Conservation (phyloP, 2,888 invertebrate genomes). For the Eupithecia tripunctaria region DNA sequence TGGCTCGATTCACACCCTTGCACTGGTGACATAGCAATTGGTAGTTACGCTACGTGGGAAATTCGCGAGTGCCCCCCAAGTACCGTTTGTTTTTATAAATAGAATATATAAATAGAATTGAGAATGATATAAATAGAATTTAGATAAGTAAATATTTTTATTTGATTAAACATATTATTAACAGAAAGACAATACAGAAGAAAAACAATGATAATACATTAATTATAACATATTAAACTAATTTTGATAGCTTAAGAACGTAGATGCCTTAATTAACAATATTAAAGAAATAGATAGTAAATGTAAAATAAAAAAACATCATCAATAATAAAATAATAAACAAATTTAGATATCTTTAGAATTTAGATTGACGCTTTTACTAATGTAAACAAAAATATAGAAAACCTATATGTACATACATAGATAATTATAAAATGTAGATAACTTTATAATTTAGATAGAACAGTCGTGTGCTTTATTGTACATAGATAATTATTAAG, state of each 20-base stretch:
- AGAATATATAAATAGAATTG: neutral
- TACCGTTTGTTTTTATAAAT: neutral
- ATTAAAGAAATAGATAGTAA: no score
- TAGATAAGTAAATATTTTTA: no score
- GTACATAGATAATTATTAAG: neutral
- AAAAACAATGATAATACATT: neutral
- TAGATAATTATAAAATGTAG: no score
- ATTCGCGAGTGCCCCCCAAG: neutral
- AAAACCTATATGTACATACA: no score
- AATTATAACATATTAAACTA: neutral
- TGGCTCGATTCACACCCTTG: neutral
- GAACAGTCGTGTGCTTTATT: neutral
- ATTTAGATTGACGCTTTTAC: neutral
- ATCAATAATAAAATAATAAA: neutral
- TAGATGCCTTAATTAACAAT: no score
- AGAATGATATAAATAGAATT: no score
- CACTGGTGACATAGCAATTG: neutral
- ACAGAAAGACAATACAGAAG: no score
- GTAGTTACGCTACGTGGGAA: constrained; percentile 8
- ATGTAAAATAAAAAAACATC: no score
- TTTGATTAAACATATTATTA: no score
- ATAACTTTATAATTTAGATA: neutral
- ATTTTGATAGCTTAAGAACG: neutral
- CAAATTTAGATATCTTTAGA: neutral
- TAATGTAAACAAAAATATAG: no score